These are phyloP conservation scores for Drosophila prolongata DNA, from an alignment of 2,888 invertebrate species.

Conservation along the genomic window DNA sequence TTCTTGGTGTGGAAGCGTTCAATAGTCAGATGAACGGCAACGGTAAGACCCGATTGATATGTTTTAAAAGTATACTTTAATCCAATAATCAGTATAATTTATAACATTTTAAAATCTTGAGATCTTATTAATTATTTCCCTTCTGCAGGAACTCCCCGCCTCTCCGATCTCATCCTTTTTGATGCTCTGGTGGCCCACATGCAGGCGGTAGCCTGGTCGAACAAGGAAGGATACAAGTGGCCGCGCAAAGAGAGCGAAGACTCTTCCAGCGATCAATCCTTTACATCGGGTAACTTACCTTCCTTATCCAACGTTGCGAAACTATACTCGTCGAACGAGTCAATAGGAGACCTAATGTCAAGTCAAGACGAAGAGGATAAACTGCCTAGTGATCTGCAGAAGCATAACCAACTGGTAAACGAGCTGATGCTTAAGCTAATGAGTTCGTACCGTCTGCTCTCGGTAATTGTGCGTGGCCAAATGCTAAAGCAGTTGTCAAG, in stretches of 20 bases:
- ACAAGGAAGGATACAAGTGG: slow-evolving; percentile 80
- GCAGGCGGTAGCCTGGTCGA: slow-evolving; percentile 83
- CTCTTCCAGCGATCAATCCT: slow-evolving; percentile 44
- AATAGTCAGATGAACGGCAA: slow-evolving; percentile 77
- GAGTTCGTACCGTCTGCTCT: slow-evolving; percentile 78
- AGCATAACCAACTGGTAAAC: slow-evolving; percentile 72
- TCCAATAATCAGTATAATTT: too few species aligned
- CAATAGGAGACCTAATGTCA: slow-evolving; percentile 71
- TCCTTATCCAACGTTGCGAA: slow-evolving; percentile 60
- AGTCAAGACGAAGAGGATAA: slow-evolving; percentile 49
- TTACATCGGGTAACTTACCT: slow-evolving; percentile 37
- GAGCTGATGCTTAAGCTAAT: slow-evolving; percentile 81
- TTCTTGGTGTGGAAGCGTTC: slow-evolving; percentile 82
- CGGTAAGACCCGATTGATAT: too few species aligned
- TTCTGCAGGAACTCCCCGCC: slow-evolving; percentile 76
- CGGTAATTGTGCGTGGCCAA: slow-evolving; percentile 78
- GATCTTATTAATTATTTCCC: not conserved
- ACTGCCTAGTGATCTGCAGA: slow-evolving; percentile 54
- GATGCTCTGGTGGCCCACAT: slow-evolving; percentile 83
- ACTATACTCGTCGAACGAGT: slow-evolving; percentile 71
- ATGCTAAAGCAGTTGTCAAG: slow-evolving; percentile 82
- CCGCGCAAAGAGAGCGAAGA: slow-evolving; percentile 67
- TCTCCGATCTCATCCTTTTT: slow-evolving; percentile 82
- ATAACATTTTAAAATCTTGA: too few species aligned
- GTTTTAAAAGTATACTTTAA: too few species aligned